Evolutionary conservation across 2,797 vertebrate genomes (phyloP).

Genomic region (Dendrocincla tyrannina): DNA sequence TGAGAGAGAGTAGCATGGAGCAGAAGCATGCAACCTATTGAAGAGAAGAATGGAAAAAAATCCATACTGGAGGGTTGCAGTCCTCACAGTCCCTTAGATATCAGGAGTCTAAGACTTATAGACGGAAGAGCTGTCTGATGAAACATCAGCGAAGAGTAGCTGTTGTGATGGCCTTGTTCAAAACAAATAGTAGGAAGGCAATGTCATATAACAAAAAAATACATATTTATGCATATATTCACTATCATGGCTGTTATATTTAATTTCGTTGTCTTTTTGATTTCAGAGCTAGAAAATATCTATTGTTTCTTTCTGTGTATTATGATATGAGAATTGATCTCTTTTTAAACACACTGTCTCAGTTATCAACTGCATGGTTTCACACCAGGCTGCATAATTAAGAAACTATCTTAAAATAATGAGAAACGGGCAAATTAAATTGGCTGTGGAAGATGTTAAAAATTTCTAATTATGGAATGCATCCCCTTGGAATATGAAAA

Average conservation of each 20-base stretch:
- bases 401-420: slow-evolving; percentile 26
- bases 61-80: background rate
- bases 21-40: background rate
- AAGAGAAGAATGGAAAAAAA: background rate
- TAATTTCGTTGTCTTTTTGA: background rate
- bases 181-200: background rate
- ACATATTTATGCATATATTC: background rate
- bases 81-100: background rate
- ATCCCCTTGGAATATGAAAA: background rate
- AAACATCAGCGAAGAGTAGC: background rate
- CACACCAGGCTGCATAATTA: background rate
- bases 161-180: background rate
- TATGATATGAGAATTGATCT: background rate
- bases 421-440: background rate
- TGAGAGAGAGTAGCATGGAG: background rate
- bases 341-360: background rate
- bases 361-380: background rate
- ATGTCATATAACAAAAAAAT: background rate
- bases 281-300: background rate
- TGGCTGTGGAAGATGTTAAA: background rate
- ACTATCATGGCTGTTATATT: background rate
- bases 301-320: background rate
- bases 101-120: background rate
- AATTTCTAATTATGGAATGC: background rate
- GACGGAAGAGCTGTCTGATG: background rate